A percentile compares a stretch with the other conserved stretches of the same genome.
phyloP scores from a whole-genome alignment of 2,888 invertebrate species.

The Orthonychiurus folsomi region DNA sequence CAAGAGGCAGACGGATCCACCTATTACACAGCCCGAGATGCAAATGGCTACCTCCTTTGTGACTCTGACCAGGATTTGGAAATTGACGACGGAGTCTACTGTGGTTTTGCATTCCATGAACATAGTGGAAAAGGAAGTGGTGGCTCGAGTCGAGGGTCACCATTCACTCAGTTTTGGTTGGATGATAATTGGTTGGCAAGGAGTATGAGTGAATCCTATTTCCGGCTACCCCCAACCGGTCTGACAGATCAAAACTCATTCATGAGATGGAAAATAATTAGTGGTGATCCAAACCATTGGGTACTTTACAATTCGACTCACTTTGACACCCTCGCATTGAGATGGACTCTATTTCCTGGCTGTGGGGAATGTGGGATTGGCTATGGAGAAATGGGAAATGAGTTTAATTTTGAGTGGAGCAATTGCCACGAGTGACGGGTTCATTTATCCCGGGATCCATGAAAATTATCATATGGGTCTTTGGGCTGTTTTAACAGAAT shows the following conservation, averaged over 20 bases:
- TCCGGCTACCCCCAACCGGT: slow-evolving; percentile 13
- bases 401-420: slow-evolving; percentile 15
- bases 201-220: slow-evolving; percentile 20
- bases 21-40: slow-evolving; percentile 21
- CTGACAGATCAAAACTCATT: slow-evolving; percentile 20
- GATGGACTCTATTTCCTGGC: slow-evolving; percentile 24
- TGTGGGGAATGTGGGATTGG: slow-evolving; percentile 9
- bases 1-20: slow-evolving; percentile 15
- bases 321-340: slow-evolving; percentile 23
- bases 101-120: slow-evolving; percentile 23
- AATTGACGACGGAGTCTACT: slow-evolving; percentile 10
- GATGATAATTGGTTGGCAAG: slow-evolving; percentile 27
- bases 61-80: slow-evolving; percentile 20
- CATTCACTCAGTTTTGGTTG: slow-evolving; percentile 25
- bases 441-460: slow-evolving; percentile 17
- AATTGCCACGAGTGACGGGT: slow-evolving; percentile 5
- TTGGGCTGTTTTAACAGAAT: slow-evolving; percentile 22
- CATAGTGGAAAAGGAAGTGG: slow-evolving; percentile 16
- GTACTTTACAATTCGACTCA: slow-evolving; percentile 20
- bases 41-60: slow-evolving; percentile 25
- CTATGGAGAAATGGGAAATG: slow-evolving; percentile 15
- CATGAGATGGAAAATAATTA: slow-evolving; percentile 22
- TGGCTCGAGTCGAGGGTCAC: slow-evolving; percentile 11
- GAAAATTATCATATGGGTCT: slow-evolving; percentile 27
- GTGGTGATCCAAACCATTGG: slow-evolving; percentile 16